Evolutionary conservation across 2,113 vertebrate species (phyloP).

Genomic region (Rhinopomastus cyanomelas): DNA sequence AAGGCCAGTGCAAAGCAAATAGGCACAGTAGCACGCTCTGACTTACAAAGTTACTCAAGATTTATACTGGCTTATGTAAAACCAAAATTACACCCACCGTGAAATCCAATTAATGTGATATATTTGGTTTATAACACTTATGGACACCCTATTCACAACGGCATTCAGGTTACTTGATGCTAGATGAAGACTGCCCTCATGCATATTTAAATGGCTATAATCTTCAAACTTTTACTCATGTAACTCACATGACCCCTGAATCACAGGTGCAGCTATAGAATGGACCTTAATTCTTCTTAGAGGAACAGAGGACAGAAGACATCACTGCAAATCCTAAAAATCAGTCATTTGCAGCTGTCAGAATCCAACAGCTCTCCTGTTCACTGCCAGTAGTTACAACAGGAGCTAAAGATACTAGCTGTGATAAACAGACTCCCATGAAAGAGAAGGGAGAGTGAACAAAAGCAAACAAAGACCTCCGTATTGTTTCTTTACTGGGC

Average conservation of each 20-base stretch:
- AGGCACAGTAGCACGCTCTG: background rate
- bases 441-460: background rate
- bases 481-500: background rate
- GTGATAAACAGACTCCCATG: background rate
- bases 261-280: background rate
- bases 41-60: background rate
- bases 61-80: background rate
- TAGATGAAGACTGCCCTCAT: background rate
- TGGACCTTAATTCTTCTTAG: background rate
- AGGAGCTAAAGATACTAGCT: background rate
- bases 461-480: background rate
- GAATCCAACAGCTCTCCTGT: background rate
- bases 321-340: background rate
- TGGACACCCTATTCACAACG: conserved; percentile 18
- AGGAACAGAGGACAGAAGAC: background rate
- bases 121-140: conserved; percentile 45
- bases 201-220: background rate
- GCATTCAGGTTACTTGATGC: background rate
- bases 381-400: background rate
- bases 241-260: background rate
- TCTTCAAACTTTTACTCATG: background rate
- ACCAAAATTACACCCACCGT: background rate
- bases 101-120: conserved; percentile 51
- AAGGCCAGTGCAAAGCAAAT: conserved; percentile 59
- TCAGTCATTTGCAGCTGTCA: background rate